These are phyloP conservation scores for Bradypus variegatus DNA, from an alignment of 2,797 vertebrate species.

Conservation along the genomic window DNA sequence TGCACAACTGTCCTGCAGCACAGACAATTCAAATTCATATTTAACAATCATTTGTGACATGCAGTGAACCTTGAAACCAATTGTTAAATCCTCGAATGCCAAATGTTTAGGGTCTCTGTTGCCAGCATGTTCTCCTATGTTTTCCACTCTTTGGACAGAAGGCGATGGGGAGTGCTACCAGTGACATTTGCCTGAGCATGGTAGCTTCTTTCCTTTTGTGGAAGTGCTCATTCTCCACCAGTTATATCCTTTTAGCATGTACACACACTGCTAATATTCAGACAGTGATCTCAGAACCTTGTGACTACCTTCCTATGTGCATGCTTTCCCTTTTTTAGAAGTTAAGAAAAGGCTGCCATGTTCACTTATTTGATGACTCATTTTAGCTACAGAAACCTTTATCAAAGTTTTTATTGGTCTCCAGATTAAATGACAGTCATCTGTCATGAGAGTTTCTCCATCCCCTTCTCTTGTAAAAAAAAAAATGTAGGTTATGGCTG, in stretches of 20 bases:
- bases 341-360: background rate
- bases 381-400: background rate
- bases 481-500: background rate
- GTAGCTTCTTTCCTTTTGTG: background rate
- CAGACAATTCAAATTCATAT: background rate
- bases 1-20: background rate
- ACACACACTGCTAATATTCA: background rate
- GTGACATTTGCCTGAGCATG: background rate
- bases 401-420: background rate
- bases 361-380: background rate
- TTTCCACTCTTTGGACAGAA: background rate
- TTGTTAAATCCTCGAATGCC: background rate
- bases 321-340: background rate
- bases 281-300: background rate
- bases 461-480: background rate
- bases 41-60: background rate
- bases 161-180: background rate
- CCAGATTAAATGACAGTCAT: background rate
- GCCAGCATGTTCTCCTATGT: background rate
- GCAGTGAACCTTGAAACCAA: slow-evolving; percentile 6
- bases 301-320: background rate
- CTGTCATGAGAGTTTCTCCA: background rate
- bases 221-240: background rate
- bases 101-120: background rate
- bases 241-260: background rate